Base-by-base conservation (phyloP, 2,888 invertebrate species). In the Pheosia gnoma region DNA sequence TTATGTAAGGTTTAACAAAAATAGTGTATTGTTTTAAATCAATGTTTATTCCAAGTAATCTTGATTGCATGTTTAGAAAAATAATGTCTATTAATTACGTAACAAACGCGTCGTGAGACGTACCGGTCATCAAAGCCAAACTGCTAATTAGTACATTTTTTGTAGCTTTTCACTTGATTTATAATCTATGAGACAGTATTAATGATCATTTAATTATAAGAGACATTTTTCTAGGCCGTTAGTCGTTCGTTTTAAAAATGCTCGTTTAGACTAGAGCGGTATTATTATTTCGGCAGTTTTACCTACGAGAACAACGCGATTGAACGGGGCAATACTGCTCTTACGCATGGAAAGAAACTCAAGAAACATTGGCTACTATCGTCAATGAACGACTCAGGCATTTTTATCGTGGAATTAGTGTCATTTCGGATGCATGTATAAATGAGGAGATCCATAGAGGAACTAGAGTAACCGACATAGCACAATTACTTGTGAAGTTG, bases 121-220 rank as follows among this genome's bases (percentile, higher is more conserved):
- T 37, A 61, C 3, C 61, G 39, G 60, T 54, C 51, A 61, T 65
- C 55, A 57, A 62, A 59, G 55, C 55, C 13, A 60, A 63, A 61
- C 45, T 43, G 41, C 60, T 64, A 70, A 72, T 75, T 70, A 65
- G 70, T 62, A 53, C 58, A n/a, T 39, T 70, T 63, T 59, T 39
- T 7, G 61, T 62, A 49, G 49, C n/a, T 59, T 51, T 60, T 39
- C 55, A 38, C 10, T 49, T 62, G 59, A 70, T 74, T 70, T 61
- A 63, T 68, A 45, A 45, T 4, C 25, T 54, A 57, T 55, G 37
- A 52, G 57, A 6, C 41, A 36, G 38, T 61, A 63, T 60, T 59
- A 56, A 70, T 70, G 52, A 38, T 57, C 60, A 65, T 66, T 66
- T 56, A 58, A 68, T 63, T 43, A 59, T 53, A n/a, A 54, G 45